These are phyloP conservation scores for Meteorus colon DNA, from an alignment of 2,888 invertebrate genomes.

Conservation along the genomic window DNA sequence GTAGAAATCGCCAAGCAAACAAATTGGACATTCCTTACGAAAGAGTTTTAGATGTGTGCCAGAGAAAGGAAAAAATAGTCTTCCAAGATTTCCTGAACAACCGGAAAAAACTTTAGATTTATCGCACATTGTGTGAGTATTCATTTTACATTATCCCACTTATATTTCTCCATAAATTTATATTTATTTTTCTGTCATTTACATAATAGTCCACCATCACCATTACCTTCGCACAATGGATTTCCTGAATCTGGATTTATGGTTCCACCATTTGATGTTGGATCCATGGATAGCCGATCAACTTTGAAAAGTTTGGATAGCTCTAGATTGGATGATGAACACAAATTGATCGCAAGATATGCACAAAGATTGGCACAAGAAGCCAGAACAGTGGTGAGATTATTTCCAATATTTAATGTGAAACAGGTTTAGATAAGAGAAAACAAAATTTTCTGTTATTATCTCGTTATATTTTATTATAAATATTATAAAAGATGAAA, in stretches of 20 bases:
- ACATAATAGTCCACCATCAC: constrained; percentile 87
- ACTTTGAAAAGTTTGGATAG: constrained; percentile 75
- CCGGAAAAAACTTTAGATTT: constrained; percentile 96
- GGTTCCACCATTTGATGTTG: constrained; percentile 82
- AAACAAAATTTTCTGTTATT: not conserved
- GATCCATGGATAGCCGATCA: constrained; percentile 83
- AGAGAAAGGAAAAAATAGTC: constrained; percentile 85
- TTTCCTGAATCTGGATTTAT: constrained; percentile 83
- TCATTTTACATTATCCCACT: not conserved
- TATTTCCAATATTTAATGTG: not conserved
- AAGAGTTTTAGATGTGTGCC: constrained; percentile 99
- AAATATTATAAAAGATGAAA: too few species aligned
- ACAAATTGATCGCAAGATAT: constrained; percentile 96
- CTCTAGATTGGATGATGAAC: constrained; percentile 87
- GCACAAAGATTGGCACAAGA: constrained; percentile 96
- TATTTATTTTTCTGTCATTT: not conserved
- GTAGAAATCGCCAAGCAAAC: constrained; percentile 96
- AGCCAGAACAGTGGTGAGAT: constrained; percentile 80
- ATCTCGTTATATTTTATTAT: too few species aligned
- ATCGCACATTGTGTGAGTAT: constrained; percentile 94
- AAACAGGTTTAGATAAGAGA: not conserved
- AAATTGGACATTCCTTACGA: constrained; percentile 95
- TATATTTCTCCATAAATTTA: constrained; percentile 24
- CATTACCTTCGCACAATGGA: constrained; percentile 94
- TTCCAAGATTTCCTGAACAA: constrained; percentile 94